phyloP scores from a whole-genome alignment of 2,888 invertebrate genomes.

The Ferrisia virgata region DNA sequence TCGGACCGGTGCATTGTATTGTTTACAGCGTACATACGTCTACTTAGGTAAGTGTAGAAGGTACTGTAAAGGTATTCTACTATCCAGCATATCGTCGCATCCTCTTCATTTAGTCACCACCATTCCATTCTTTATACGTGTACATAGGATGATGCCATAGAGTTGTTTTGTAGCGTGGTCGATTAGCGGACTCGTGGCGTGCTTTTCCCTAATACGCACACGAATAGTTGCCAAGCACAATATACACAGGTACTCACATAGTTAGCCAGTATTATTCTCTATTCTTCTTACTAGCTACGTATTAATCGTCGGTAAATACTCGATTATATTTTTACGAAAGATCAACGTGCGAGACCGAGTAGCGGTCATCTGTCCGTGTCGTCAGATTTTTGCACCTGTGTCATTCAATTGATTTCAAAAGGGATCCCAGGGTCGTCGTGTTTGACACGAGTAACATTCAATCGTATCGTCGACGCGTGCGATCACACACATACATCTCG shows the following conservation, averaged over 20 bases:
- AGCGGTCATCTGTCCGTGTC: neutral
- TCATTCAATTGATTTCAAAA: neutral
- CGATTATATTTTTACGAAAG: conserved; percentile 6
- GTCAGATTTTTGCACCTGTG: no score
- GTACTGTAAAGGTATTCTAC: neutral
- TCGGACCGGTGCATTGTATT: neutral
- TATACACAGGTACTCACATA: no score
- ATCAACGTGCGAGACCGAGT: neutral
- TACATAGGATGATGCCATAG: neutral
- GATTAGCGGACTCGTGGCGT: neutral
- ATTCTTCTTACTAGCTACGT: no score
- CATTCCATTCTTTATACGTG: neutral
- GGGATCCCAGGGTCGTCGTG: neutral
- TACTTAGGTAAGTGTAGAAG: neutral
- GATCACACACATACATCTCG: neutral
- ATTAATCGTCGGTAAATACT: neutral
- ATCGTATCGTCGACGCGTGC: neutral
- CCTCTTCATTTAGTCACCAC: no score
- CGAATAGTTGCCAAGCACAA: neutral
- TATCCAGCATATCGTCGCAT: no score
- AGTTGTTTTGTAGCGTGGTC: neutral
- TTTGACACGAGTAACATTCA: neutral
- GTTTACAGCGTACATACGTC: neutral
- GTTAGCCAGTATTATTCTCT: no score
- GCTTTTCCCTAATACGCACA: neutral